Percentiles rank a stretch among this genome's conserved stretches.
Evolutionary conservation across 2,888 invertebrate species (phyloP).

Genomic region (Unio delphinus): DNA sequence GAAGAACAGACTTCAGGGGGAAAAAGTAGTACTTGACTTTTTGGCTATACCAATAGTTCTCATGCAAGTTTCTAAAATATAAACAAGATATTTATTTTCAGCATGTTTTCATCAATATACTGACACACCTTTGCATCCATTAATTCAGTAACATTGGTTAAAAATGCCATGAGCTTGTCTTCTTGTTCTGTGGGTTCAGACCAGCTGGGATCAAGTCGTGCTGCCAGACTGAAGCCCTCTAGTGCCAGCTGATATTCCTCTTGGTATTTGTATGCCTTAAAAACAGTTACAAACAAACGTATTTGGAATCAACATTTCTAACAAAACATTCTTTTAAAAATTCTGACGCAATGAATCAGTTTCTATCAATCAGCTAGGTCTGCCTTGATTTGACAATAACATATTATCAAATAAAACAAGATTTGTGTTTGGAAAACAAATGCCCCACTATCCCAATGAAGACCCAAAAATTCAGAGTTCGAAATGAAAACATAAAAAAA

Average conservation of each 20-base stretch:
- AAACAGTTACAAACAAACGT: neutral
- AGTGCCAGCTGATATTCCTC: conserved; percentile 83
- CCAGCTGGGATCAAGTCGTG: conserved; percentile 84
- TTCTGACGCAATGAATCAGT: neutral
- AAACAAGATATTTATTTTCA: neutral
- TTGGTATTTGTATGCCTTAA: conserved; percentile 82
- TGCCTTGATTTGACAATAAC: too few species aligned
- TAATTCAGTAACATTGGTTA: conserved; percentile 78
- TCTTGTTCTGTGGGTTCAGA: conserved; percentile 77
- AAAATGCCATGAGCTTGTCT: conserved; percentile 78
- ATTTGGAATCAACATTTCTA: neutral
- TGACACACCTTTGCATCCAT: conserved; percentile 76
- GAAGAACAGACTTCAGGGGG: too few species aligned
- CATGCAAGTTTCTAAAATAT: too few species aligned
- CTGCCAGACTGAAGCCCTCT: conserved; percentile 80
- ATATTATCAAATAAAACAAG: too few species aligned
- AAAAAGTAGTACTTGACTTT: too few species aligned
- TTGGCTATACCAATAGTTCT: too few species aligned
- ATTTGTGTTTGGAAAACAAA: too few species aligned
- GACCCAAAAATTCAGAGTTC: too few species aligned
- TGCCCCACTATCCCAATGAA: too few species aligned
- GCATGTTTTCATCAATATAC: conserved; percentile 1
- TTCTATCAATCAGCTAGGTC: too few species aligned
- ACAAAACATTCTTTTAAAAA: neutral
- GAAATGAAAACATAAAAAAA: too few species aligned